Evolutionary conservation across 2,888 invertebrate species (phyloP), one percentile per base, ranked within the genome.

Genomic region (Brachyopa scutellaris): DNA sequence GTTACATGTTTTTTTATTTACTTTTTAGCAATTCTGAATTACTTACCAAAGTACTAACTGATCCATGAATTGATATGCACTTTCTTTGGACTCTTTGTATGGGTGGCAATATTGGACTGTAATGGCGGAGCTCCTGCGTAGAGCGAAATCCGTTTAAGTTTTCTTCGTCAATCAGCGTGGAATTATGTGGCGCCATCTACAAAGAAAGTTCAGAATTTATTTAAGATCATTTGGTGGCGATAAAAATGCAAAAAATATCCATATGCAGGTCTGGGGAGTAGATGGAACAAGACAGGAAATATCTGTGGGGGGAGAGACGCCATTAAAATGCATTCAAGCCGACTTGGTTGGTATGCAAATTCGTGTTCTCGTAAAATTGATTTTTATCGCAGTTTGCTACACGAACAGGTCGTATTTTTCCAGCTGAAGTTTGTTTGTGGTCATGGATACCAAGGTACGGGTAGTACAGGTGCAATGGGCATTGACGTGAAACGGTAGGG

Each of bases 161-260:
- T 85, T n/a, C n/a, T n/a, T 88, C 88, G 82, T 87, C 86, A 85
- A 89, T 88, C 79, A 90, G 87, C 62, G 90, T 90, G 64, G 90
- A 90, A 85, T 90, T 90, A 84, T 88, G 88, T 64, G 87, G 87
- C 84, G 88, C 88, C 89, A 88, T 89, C 84, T 77, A 77, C 15
- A 55, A 57, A 19, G 1, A 15, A 42, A 51, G 26, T 11, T 5
- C 8, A 3, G 26, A 31, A 61, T 15, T 2, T n/a, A 88, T 87
- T 88, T 88, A 86, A 88, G 88, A 88, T 88, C 88, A 87, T 84
- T 85, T 86, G 84, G 72, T 76, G 80, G 86, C 86, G 89, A 89
- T 88, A 88, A 88, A 87, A 87, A 62, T 55, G 36, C 72, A 86
- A 88, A 89, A 88, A 7, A 42, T 15, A 19, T 8, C 13, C 13